These are phyloP conservation scores for Mycteria americana DNA, from an alignment of 2,797 vertebrate species.

Conservation along the genomic window DNA sequence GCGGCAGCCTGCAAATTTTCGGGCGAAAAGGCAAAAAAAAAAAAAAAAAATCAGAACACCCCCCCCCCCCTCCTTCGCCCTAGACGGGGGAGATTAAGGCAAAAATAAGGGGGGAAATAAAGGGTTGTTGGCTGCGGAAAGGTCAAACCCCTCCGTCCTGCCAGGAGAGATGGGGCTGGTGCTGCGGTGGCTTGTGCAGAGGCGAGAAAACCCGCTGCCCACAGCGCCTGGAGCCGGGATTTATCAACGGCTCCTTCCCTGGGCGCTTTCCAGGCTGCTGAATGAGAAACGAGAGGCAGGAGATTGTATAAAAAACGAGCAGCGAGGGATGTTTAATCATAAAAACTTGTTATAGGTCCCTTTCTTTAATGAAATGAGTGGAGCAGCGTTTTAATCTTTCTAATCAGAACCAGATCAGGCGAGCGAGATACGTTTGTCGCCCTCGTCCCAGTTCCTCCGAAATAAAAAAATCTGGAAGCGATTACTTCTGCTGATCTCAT, in stretches of 20 bases:
- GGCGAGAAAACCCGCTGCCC: background rate
- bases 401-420: slow-evolving; percentile 72
- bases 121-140: background rate
- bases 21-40: background rate
- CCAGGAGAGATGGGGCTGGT: background rate
- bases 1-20: background rate
- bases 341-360: slow-evolving; percentile 43
- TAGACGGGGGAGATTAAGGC: background rate
- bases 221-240: background rate
- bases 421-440: slow-evolving; percentile 4
- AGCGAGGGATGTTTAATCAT: slow-evolving; percentile 36
- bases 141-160: background rate
- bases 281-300: slow-evolving; percentile 2
- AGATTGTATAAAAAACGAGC: slow-evolving; percentile 39
- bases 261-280: slow-evolving; percentile 19
- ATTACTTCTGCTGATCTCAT: slow-evolving; percentile 68
- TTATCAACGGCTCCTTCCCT: background rate
- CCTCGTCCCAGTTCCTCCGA: slow-evolving; percentile 48
- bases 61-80: background rate
- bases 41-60: too few species aligned
- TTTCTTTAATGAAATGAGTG: slow-evolving; percentile 55
- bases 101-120: fast-evolving
- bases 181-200: background rate
- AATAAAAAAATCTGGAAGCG: slow-evolving; percentile 74
- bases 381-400: slow-evolving; percentile 61